Evolutionary conservation across 2,888 invertebrate genomes (phyloP).

Genomic region (Nasonia oneida): DNA sequence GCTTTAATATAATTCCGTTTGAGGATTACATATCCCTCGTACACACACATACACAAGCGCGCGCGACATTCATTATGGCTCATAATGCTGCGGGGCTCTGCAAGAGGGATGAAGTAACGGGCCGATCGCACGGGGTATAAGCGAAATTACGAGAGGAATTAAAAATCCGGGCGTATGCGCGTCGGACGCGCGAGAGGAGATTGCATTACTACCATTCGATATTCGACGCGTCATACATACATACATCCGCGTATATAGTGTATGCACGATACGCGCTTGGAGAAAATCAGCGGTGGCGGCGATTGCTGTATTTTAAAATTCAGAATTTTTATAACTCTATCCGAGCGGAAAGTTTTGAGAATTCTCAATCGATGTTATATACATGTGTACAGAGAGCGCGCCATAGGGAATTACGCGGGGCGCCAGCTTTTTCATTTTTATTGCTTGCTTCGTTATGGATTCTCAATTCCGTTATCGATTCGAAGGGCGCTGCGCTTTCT

Average conservation of each 20-base stretch:
- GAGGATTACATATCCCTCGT: background rate
- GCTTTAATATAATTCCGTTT: constrained; percentile 22
- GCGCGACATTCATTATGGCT: background rate
- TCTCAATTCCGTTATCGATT: too few species aligned
- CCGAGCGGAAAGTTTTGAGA: background rate
- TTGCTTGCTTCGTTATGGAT: background rate
- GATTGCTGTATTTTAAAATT: background rate
- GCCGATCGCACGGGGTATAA: background rate
- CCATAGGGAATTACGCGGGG: background rate
- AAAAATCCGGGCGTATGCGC: background rate
- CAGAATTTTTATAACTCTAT: background rate
- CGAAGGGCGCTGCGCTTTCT: too few species aligned
- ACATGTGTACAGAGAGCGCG: background rate
- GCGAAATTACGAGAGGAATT: background rate
- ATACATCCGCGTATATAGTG: background rate
- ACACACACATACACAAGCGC: background rate
- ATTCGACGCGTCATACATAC: background rate
- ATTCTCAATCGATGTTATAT: background rate
- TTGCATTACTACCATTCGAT: background rate
- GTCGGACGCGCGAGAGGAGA: background rate
- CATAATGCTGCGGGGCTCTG: background rate
- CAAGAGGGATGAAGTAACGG: background rate
- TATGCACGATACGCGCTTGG: background rate
- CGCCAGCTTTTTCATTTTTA: background rate
- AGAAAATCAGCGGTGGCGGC: background rate